Evolutionary conservation across 2,797 vertebrate genomes (phyloP).

Genomic region (Xiphophorus birchmanni): DNA sequence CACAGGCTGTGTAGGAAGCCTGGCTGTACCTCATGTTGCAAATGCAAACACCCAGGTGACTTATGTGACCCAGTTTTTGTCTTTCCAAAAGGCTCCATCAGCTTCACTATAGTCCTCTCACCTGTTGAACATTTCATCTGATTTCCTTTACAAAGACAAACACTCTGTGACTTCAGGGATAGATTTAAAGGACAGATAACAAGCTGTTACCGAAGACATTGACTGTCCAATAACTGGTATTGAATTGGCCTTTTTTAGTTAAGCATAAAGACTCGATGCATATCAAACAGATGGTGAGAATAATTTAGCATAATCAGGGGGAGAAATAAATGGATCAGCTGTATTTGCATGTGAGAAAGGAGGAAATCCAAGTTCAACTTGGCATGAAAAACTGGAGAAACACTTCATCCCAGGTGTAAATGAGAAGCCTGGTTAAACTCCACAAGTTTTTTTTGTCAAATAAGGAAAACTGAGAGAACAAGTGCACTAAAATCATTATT

Average conservation of each 20-base stretch:
- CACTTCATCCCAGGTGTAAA: slow-evolving; percentile 46
- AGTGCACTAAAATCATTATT: slow-evolving; percentile 22
- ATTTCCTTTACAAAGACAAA: slow-evolving; percentile 18
- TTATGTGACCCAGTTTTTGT: slow-evolving; percentile 4
- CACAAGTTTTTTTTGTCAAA: slow-evolving; percentile 10
- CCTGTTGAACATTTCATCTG: slow-evolving; percentile 1
- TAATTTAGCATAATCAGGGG: slow-evolving; percentile 61
- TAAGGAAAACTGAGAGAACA: slow-evolving; percentile 10
- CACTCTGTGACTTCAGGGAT: slow-evolving; percentile 11
- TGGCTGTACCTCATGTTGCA: neutral
- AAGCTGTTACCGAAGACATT: slow-evolving; percentile 45
- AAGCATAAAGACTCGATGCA: slow-evolving; percentile 16
- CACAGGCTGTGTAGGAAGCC: neutral
- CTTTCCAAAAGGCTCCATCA: slow-evolving; percentile 12
- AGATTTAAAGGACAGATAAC: slow-evolving; percentile 38
- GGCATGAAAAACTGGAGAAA: slow-evolving; percentile 28
- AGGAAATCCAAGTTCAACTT: slow-evolving; percentile 35
- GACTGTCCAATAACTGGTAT: slow-evolving; percentile 29
- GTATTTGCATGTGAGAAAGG: slow-evolving; percentile 38
- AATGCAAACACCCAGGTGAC: neutral
- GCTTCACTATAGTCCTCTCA: slow-evolving; percentile 3
- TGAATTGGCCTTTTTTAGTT: slow-evolving; percentile 25
- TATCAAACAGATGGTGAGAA: slow-evolving; percentile 60
- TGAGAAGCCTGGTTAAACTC: slow-evolving; percentile 26
- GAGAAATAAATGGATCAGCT: slow-evolving; percentile 21